Conservation (phyloP, 2,113 vertebrate species). For the mouse (Mus musculus) region DNA sequence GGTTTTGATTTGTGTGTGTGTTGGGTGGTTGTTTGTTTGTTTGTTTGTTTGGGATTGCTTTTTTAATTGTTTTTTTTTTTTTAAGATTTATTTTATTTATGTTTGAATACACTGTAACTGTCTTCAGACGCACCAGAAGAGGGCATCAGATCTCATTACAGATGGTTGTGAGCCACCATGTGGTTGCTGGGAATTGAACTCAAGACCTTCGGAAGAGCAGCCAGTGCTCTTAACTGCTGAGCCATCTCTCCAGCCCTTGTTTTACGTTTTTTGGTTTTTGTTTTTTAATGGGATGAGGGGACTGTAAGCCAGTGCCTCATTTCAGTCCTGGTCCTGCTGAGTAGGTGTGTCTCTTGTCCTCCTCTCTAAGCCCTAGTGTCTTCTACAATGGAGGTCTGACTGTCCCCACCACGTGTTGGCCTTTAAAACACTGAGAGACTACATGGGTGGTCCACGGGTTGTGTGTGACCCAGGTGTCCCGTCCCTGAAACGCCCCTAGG, state of each 20-base stretch:
- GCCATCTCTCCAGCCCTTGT: too few relatives aligned
- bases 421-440: not conserved
- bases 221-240: too few relatives aligned
- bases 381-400: not conserved
- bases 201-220: too few relatives aligned
- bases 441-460: not conserved
- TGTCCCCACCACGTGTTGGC: accelerated
- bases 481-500: accelerated
- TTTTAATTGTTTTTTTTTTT: not conserved
- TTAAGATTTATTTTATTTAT: too few relatives aligned
- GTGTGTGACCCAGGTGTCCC: not conserved
- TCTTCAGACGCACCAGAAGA: too few relatives aligned
- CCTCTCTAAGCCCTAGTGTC: not conserved
- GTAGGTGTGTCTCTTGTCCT: not conserved
- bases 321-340: not conserved
- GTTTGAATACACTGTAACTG: too few relatives aligned
- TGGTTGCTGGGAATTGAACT: too few relatives aligned
- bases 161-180: too few relatives aligned
- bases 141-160: too few relatives aligned
- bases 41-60: too few relatives aligned
- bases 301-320: not conserved
- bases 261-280: not conserved
- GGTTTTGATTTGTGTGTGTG: not conserved
- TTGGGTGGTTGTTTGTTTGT: too few relatives aligned
- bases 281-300: not conserved